Evolutionary conservation across 2,888 invertebrate species (phyloP), one percentile per base, ranked within the genome.

Genomic region (Timandra comae): DNA sequence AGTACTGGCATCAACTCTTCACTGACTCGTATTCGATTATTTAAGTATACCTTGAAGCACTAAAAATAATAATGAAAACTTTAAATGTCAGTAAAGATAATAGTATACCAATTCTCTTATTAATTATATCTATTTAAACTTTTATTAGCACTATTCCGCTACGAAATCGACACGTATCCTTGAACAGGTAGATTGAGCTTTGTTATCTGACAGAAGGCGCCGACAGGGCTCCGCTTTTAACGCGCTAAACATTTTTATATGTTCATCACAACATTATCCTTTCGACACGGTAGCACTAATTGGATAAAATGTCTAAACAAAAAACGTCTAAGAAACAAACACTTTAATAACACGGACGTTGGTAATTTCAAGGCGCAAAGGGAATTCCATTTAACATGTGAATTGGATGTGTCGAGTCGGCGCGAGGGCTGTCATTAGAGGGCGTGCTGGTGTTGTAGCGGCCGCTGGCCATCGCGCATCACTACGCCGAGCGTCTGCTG

Each of bases 231-330:
- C 76, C 68, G 72, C 69, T 80, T 77, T 76, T 74, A 75, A 76
- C 70, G 52, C 75, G 74, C 72, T 81, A 77, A 81, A 70, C 68
- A 66, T 57, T 79, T 77, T 66, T 5, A 76, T 71, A 59, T 64
- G 65, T 76, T 71, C 75, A 78, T 78, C 74, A 70, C 69, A 68
- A 56, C 72, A 85, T 85, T 84, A 85, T 81, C 80, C 81, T 84
- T 85, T 85, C 84, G 84, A 85, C 85, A 85, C 85, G 84, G 85
- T 84, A 85, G 85, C 82, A 76, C 85, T 85, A 85, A 85, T 85
- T 84, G 85, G 85, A 76, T 75, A 65, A 80, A 80, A 77, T 64
- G 58, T 74, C 63, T 71, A 68, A 64, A 76, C 66, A 72, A 79
- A 78, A 79, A 81, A 76, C 62, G 59, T 70, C 67, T 66, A 72